A percentile compares a stretch with the other conserved stretches of the same genome.
These are phyloP conservation scores for Nanorana parkeri DNA, from an alignment of 2,113 vertebrate genomes.

Conservation along the genomic window DNA sequence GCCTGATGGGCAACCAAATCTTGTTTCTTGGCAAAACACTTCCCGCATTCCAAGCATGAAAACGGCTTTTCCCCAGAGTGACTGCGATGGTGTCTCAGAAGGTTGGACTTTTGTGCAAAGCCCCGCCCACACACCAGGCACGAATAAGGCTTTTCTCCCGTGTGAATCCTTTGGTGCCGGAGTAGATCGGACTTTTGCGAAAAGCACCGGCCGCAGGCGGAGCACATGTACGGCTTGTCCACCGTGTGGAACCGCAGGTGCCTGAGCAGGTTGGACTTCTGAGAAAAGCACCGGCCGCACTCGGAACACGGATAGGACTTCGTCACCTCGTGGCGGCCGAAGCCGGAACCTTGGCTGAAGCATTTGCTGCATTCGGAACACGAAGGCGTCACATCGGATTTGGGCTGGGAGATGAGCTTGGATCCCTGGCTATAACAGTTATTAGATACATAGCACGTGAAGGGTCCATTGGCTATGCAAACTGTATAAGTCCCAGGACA, in stretches of 20 bases:
- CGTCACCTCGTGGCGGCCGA: slow-evolving; percentile 63
- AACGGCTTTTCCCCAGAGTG: not conserved
- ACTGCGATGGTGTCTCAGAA: not conserved
- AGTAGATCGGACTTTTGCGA: slow-evolving; percentile 65
- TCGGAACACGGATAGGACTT: slow-evolving; percentile 59
- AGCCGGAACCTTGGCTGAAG: slow-evolving; percentile 65
- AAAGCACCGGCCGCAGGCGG: slow-evolving; percentile 62
- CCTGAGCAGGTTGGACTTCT: slow-evolving; percentile 63
- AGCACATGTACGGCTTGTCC: slow-evolving; percentile 62
- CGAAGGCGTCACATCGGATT: slow-evolving; percentile 64
- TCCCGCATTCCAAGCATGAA: not conserved
- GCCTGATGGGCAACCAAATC: not conserved
- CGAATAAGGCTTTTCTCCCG: slow-evolving; percentile 46
- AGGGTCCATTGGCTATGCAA: no score
- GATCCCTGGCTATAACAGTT: no score
- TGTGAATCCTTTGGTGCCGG: slow-evolving; percentile 51
- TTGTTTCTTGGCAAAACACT: not conserved
- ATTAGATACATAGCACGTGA: no score
- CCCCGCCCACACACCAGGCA: not conserved
- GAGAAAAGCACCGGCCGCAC: slow-evolving; percentile 66
- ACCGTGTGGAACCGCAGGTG: slow-evolving; percentile 65
- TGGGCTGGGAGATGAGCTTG: slow-evolving; percentile 1
- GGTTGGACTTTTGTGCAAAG: not conserved
- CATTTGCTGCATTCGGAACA: slow-evolving; percentile 66
- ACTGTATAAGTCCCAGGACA: no score